These are phyloP conservation scores for Cosmopolites sordidus DNA, from an alignment of 2,888 invertebrate genomes.

Conservation along the genomic window DNA sequence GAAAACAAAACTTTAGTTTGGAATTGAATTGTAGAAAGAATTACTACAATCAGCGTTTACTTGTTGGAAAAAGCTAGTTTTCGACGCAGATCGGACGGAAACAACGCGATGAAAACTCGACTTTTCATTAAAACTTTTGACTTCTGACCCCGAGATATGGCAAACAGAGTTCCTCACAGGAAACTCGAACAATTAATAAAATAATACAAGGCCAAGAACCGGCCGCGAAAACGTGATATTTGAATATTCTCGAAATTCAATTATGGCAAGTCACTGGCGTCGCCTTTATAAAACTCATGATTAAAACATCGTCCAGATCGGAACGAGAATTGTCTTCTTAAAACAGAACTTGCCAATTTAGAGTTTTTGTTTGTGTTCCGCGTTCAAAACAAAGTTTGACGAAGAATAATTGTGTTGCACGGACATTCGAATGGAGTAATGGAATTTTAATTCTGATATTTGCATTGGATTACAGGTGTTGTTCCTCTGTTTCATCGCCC, in stretches of 20 bases:
- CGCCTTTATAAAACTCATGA: slow-evolving; percentile 44
- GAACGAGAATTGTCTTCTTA: slow-evolving; percentile 21
- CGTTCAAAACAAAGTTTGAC: slow-evolving; percentile 12
- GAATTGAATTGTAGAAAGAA: neutral
- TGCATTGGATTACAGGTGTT: too few relatives aligned
- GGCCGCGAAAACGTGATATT: slow-evolving; percentile 27
- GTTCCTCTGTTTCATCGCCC: too few relatives aligned
- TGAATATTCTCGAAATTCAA: slow-evolving; percentile 37
- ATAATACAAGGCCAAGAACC: slow-evolving; percentile 28
- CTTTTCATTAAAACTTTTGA: slow-evolving; percentile 26
- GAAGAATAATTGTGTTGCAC: slow-evolving; percentile 4
- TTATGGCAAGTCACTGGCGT: slow-evolving; percentile 36
- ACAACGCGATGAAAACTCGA: slow-evolving; percentile 5
- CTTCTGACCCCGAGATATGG: slow-evolving; percentile 13
- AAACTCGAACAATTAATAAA: slow-evolving; percentile 31
- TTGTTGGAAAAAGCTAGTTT: neutral
- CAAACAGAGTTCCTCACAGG: slow-evolving; percentile 12
- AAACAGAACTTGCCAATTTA: slow-evolving; percentile 21
- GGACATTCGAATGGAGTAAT: too few relatives aligned
- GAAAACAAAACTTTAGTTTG: too few relatives aligned
- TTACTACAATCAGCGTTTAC: slow-evolving; percentile 1
- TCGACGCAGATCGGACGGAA: slow-evolving; percentile 7
- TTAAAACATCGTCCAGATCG: slow-evolving; percentile 38
- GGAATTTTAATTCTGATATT: too few relatives aligned
- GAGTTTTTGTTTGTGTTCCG: slow-evolving; percentile 14